phyloP scores from a whole-genome alignment of 2,113 vertebrate species.

The Girardinichthys multiradiatus region DNA sequence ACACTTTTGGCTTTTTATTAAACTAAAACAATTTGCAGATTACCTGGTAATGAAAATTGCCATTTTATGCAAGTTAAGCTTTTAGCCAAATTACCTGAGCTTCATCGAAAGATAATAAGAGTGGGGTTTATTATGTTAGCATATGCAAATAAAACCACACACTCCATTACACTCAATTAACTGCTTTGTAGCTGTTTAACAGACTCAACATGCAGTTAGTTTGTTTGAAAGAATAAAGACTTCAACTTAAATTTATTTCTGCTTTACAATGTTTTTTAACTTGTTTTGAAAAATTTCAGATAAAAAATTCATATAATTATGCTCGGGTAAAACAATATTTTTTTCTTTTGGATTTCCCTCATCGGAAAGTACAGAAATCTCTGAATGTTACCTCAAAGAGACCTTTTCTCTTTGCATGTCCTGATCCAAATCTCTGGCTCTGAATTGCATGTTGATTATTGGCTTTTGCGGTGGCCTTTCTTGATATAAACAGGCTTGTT shows the following conservation, averaged over 20 bases:
- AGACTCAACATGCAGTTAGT: background rate
- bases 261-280: background rate
- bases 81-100: background rate
- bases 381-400: background rate
- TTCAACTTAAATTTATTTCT: no score
- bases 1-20: background rate
- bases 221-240: background rate
- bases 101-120: background rate
- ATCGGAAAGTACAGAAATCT: background rate
- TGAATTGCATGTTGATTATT: background rate
- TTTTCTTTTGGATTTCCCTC: background rate
- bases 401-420: background rate
- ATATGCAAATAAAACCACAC: background rate
- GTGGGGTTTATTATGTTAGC: background rate
- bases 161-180: background rate
- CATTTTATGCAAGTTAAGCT: background rate
- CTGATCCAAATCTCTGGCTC: no score
- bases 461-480: constrained; percentile 14
- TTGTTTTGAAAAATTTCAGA: background rate
- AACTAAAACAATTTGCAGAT: constrained; percentile 1
- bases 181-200: background rate
- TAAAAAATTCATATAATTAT: background rate
- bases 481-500: constrained; percentile 58
- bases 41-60: background rate
- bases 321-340: background rate